phyloP scores from a whole-genome alignment of 2,888 invertebrate genomes.

The Drosophila paranaensis region DNA sequence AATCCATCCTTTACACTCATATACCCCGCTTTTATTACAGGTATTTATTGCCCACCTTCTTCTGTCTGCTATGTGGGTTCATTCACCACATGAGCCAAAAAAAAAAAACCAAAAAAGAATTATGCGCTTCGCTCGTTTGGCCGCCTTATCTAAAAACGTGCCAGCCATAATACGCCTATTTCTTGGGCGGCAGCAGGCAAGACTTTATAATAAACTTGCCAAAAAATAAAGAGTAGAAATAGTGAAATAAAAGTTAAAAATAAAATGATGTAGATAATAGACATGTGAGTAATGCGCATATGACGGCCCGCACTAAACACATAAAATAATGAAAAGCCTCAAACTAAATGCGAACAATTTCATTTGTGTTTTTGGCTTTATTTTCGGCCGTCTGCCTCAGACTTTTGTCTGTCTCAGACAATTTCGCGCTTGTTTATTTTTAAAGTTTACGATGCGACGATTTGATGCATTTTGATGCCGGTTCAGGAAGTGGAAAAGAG shows the following conservation, averaged over 20 bases:
- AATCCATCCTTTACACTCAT: not conserved
- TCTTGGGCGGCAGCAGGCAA: slow-evolving; percentile 39
- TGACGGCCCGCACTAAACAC: slow-evolving; percentile 16
- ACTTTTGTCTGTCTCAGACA: slow-evolving; percentile 45
- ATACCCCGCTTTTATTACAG: not conserved
- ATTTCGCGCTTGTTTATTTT: slow-evolving; percentile 68
- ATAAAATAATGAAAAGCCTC: slow-evolving; percentile 8
- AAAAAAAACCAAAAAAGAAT: slow-evolving; percentile 30
- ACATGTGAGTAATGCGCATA: slow-evolving; percentile 40
- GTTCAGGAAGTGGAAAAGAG: too few species aligned
- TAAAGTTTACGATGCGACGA: slow-evolving; percentile 66
- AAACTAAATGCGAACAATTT: slow-evolving; percentile 22
- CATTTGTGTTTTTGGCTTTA: slow-evolving; percentile 10
- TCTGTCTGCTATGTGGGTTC: slow-evolving; percentile 60
- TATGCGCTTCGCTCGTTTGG: slow-evolving; percentile 46
- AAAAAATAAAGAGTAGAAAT: slow-evolving; percentile 2
- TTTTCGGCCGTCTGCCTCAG: slow-evolving; percentile 27
- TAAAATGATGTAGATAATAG: slow-evolving; percentile 31
- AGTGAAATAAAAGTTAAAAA: slow-evolving; percentile 8
- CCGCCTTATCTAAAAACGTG: slow-evolving; percentile 68
- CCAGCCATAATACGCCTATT: slow-evolving; percentile 51
- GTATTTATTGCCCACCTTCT: slow-evolving; percentile 26
- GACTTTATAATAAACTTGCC: slow-evolving; percentile 34
- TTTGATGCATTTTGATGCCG: slow-evolving; percentile 31
- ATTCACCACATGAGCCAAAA: slow-evolving; percentile 47